phyloP scores from a whole-genome alignment of 1,140 invertebrate species.

The Drosophila kanapiae region DNA sequence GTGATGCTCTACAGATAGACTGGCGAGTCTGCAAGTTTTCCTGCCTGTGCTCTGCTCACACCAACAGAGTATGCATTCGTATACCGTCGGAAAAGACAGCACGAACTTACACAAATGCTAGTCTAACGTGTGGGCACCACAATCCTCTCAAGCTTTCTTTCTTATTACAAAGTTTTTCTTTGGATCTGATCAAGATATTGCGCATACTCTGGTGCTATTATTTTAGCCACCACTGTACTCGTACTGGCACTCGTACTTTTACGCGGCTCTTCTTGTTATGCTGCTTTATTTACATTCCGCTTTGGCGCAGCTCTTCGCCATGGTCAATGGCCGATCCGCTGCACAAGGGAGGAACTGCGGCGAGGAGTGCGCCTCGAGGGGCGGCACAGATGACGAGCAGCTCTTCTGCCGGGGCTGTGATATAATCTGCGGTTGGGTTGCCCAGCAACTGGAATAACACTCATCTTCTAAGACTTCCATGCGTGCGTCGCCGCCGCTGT shows the following conservation, averaged over 20 bases:
- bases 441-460: constrained; percentile 38
- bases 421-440: constrained; percentile 73
- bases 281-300: constrained; percentile 76
- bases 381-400: constrained; percentile 48
- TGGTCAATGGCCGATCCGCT: constrained; percentile 75
- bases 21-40: too few relatives aligned
- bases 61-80: too few relatives aligned
- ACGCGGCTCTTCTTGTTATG: constrained; percentile 63
- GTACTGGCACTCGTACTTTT: constrained; percentile 43
- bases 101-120: too few relatives aligned
- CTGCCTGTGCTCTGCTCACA: too few relatives aligned
- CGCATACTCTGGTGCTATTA: background rate
- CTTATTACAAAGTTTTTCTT: background rate
- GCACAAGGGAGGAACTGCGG: constrained; percentile 14
- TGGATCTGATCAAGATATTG: background rate
- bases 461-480: constrained; percentile 48
- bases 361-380: background rate
- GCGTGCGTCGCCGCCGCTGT: constrained; percentile 26
- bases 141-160: background rate
- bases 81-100: too few relatives aligned
- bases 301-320: constrained; percentile 70
- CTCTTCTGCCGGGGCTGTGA: constrained; percentile 56
- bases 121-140: too few relatives aligned
- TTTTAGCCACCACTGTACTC: constrained; percentile 1
- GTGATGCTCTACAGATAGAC: too few relatives aligned